Percentiles rank a stretch among this genome's conserved stretches.
Evolutionary conservation across 2,888 invertebrate genomes (phyloP).

Genomic region (Allacma fusca): DNA sequence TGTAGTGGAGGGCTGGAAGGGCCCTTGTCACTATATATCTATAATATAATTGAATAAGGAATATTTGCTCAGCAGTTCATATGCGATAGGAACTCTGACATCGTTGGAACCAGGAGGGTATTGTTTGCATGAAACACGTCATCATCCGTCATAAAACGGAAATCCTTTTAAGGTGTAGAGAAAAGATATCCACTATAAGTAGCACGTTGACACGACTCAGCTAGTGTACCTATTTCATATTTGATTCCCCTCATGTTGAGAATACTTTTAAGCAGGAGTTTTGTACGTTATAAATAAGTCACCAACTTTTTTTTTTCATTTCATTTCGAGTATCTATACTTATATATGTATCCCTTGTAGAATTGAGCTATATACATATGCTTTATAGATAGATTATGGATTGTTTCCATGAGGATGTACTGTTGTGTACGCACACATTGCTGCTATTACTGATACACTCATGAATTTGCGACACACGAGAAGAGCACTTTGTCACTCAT

Average conservation of each 20-base stretch:
- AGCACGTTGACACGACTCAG: slow-evolving; percentile 25
- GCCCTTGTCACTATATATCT: neutral
- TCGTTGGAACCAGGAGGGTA: slow-evolving; percentile 20
- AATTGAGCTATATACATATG: no score
- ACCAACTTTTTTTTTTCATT: neutral
- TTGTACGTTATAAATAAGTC: neutral
- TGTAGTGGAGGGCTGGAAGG: slow-evolving; percentile 10
- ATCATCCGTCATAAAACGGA: slow-evolving; percentile 26
- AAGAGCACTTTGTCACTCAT: slow-evolving; percentile 24
- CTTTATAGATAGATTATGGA: no score
- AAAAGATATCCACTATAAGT: slow-evolving; percentile 1
- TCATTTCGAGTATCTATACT: neutral
- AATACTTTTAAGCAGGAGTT: neutral
- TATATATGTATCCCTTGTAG: neutral
- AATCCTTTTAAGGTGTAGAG: slow-evolving; percentile 23
- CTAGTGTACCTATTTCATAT: slow-evolving; percentile 11
- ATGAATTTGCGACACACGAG: slow-evolving; percentile 12
- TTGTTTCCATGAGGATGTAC: no score
- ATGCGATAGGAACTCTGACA: slow-evolving; percentile 5
- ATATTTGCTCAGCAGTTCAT: slow-evolving; percentile 25
- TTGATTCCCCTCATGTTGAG: neutral
- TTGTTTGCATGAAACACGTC: slow-evolving; percentile 27
- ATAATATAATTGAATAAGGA: slow-evolving; percentile 7
- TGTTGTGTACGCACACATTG: neutral
- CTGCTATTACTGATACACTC: neutral